These are phyloP conservation scores for Furnarius figulus DNA, from an alignment of 2,113 vertebrate genomes.

Conservation along the genomic window DNA sequence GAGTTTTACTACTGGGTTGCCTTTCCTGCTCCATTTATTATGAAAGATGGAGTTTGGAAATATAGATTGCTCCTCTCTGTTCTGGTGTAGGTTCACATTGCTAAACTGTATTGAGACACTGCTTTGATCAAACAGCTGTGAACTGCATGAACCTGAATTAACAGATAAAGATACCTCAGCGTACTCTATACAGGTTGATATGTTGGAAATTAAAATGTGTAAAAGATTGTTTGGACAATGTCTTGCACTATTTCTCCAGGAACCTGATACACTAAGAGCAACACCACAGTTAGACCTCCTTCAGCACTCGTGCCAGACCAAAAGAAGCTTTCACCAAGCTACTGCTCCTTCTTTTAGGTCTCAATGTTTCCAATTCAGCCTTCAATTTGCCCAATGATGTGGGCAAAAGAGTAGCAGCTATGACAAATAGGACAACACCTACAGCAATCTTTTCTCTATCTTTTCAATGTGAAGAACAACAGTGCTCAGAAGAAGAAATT, in stretches of 20 bases:
- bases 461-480: background rate
- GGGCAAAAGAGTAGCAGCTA: background rate
- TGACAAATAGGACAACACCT: background rate
- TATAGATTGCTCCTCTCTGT: background rate
- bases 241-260: background rate
- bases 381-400: background rate
- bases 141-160: background rate
- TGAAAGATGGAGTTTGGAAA: background rate
- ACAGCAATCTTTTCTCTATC: background rate
- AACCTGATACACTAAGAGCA: background rate
- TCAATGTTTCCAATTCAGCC: background rate
- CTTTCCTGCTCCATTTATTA: background rate
- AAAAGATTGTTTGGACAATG: background rate
- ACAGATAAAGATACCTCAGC: background rate
- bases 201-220: background rate
- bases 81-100: background rate
- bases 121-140: background rate
- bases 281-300: background rate
- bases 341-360: background rate
- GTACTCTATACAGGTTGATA: background rate
- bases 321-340: background rate
- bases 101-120: background rate
- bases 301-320: background rate
- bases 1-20: background rate
- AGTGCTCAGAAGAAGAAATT: background rate